A percentile compares a stretch with the other conserved stretches of the same genome.
phyloP scores from a whole-genome alignment of 2,888 invertebrate genomes.

The Pristionchus maxplancki region DNA sequence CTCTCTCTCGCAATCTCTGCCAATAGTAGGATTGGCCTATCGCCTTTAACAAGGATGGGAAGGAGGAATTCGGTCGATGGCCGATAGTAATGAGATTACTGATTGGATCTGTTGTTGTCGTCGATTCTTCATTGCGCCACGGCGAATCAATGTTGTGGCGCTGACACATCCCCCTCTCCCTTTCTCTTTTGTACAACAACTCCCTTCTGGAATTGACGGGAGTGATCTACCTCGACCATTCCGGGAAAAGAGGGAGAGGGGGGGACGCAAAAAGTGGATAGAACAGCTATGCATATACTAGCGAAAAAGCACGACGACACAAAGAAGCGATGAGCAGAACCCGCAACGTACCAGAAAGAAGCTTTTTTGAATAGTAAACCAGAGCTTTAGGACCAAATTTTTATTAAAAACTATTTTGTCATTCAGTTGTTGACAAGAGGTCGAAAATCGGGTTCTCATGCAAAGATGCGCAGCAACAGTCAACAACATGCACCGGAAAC shows the following conservation, averaged over 20 bases:
- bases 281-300: slow-evolving; percentile 39
- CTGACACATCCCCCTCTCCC: slow-evolving; percentile 7
- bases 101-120: background rate
- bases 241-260: background rate
- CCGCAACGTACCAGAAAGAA: background rate
- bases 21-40: background rate
- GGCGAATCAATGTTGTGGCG: slow-evolving; percentile 28
- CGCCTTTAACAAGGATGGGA: background rate
- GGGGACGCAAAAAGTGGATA: background rate
- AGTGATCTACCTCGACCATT: slow-evolving; percentile 12
- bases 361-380: no score
- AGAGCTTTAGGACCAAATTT: no score
- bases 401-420: no score
- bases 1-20: background rate
- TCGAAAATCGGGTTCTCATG: no score
- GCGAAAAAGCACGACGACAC: slow-evolving; percentile 23
- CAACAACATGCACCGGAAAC: background rate
- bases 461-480: no score
- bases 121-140: background rate
- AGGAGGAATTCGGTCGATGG: background rate
- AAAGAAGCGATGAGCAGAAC: background rate
- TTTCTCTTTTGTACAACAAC: background rate
- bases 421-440: no score
- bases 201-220: background rate
- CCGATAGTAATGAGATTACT: background rate